These are phyloP conservation scores for Sebastes matsubarae DNA, from an alignment of 2,797 vertebrate genomes.

Conservation along the genomic window DNA sequence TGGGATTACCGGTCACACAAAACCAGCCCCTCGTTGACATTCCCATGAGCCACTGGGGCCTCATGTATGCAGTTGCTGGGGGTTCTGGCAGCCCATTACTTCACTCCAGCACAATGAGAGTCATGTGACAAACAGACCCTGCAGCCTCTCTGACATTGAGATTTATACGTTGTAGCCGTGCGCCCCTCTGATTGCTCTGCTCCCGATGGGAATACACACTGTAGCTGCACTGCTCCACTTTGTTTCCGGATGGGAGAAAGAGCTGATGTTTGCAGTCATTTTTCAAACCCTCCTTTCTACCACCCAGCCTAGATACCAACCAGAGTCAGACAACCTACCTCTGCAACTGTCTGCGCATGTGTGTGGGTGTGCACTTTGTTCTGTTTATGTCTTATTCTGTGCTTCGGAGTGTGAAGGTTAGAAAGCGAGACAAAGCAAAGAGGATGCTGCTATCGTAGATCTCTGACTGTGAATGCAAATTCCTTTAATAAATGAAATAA, in stretches of 20 bases:
- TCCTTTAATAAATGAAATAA: conserved; percentile 2
- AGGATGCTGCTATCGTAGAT: background rate
- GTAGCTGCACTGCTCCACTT: conserved; percentile 26
- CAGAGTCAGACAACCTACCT: conserved; percentile 1
- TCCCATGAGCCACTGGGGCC: conserved; percentile 24
- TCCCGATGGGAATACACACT: background rate
- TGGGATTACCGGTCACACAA: background rate
- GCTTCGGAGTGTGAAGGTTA: conserved; percentile 45
- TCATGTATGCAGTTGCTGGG: background rate
- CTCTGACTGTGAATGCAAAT: conserved; percentile 2
- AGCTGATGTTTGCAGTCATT: conserved; percentile 58
- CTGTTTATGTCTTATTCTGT: background rate
- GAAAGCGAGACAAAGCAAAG: conserved; percentile 1
- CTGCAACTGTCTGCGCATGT: background rate
- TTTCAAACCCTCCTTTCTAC: conserved; percentile 1
- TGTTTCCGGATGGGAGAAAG: conserved; percentile 32
- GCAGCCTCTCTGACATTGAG: conserved; percentile 22
- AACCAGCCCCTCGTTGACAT: background rate
- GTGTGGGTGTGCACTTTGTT: background rate
- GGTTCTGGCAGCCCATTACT: background rate
- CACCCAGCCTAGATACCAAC: background rate
- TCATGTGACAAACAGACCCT: conserved; percentile 2
- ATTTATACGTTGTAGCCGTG: conserved; percentile 1
- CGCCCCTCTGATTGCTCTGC: conserved; percentile 23
- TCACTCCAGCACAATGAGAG: conserved; percentile 7